Base-by-base conservation (phyloP, 2,113 vertebrate genomes). In the Nettapus auritus region DNA sequence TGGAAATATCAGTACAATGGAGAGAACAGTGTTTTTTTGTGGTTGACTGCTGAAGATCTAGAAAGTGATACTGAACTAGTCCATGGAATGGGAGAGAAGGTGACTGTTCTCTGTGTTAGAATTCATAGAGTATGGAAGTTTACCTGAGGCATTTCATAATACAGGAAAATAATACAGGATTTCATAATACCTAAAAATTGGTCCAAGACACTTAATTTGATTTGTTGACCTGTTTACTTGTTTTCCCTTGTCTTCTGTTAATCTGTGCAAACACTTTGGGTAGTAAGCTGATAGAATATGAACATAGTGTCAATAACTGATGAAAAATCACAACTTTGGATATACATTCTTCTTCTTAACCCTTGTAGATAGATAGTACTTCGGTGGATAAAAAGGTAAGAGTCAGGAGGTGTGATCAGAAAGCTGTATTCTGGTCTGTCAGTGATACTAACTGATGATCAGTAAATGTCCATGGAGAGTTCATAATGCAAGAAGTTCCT, bases 1-100 rank as follows among this genome's bases (percentile, higher is more conserved):
- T 74, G 79, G 89, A 86, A 91, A 87, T 92, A 56, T 76, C 63
- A 64, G 91, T 20, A 28, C 34, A 52, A 79, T 74, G 81, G 89
- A 86, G 77, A 89, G 62, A 92, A 38, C 46, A 74, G 16, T 34
- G 44, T 26, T 34, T 66, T 93, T 95, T 38, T 46, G 92, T 7
- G 6, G 33, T 44, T 86, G 71, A 82, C 85, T 85, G 95, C 56
- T 82, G 88, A 92, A 94, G 62, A 77, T 84, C 6, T 71, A 44
- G 81, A 81, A 66, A 46, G 73, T 89, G 82, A 84, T 25, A 15
- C 17, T 81, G 46, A 82, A 42, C 11, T 1, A 28, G 23, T 57
- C 34, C 59, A 12, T 40, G n/a, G 42, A 88, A 68, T 33, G 36
- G 46, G 48, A 57, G 29, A 63, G 53, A 76, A 83, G n/a, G 12